Conservation (phyloP, 2,888 invertebrate species). For the Sphaeridia pumilis region DNA sequence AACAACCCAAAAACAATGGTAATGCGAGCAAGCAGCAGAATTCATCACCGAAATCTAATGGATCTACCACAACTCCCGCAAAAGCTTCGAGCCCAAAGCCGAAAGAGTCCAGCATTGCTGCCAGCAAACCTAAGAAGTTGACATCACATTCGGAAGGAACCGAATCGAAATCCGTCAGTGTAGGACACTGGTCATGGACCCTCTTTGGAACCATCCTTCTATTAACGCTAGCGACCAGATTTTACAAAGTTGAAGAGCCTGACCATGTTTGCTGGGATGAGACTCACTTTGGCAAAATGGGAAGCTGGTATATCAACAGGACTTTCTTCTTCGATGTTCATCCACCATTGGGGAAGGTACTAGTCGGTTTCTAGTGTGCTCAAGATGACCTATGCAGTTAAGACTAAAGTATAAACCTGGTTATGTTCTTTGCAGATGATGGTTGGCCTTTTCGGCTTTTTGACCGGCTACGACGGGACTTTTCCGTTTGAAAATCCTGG, state of each 20-base stretch:
- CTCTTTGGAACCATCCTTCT: conserved; percentile 53
- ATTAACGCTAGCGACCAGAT: conserved; percentile 62
- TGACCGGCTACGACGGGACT: conserved; percentile 86
- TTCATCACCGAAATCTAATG: too few species aligned
- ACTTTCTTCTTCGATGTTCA: conserved; percentile 98
- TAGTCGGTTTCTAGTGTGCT: background rate
- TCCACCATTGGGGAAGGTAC: conserved; percentile 90
- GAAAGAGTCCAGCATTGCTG: too few species aligned
- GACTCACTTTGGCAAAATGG: conserved; percentile 98
- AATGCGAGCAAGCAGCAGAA: too few species aligned
- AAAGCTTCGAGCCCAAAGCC: too few species aligned
- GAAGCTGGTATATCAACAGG: conserved; percentile 93
- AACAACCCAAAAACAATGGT: too few species aligned
- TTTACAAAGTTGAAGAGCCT: conserved; percentile 80
- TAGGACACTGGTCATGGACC: conserved; percentile 54
- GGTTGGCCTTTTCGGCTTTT: conserved; percentile 77
- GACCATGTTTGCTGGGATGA: conserved; percentile 97
- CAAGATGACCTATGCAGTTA: background rate
- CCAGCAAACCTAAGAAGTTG: too few species aligned
- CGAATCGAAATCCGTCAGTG: too few species aligned
- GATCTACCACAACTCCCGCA: too few species aligned
- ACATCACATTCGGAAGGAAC: too few species aligned
- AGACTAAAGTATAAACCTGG: background rate
- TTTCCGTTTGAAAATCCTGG: conserved; percentile 94
- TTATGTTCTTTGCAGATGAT: conserved; percentile 62